A percentile compares a stretch with the other conserved stretches of the same genome.
phyloP scores from a whole-genome alignment of 2,888 invertebrate genomes.

The Orthonychiurus folsomi region DNA sequence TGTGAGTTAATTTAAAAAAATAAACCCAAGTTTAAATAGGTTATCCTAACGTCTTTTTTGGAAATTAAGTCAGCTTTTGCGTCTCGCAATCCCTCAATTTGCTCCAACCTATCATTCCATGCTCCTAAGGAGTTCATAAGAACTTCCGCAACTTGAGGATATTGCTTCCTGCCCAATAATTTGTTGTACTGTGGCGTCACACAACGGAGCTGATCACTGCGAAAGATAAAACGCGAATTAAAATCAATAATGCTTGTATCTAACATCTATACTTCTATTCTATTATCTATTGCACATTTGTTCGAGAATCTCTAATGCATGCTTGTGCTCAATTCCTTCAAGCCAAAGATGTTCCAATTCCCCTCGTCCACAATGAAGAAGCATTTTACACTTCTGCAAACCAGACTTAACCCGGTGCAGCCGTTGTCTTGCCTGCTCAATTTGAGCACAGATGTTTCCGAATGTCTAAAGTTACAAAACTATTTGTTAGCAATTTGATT shows the following conservation, averaged over 20 bases:
- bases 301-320: slow-evolving; percentile 75
- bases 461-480: slow-evolving; percentile 52
- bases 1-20: slow-evolving; percentile 4
- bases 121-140: slow-evolving; percentile 60
- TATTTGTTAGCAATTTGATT: background rate
- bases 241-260: slow-evolving; percentile 3
- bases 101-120: slow-evolving; percentile 63
- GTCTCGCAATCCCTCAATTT: slow-evolving; percentile 74
- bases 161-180: slow-evolving; percentile 63
- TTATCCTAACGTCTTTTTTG: slow-evolving; percentile 52
- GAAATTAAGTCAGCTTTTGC: slow-evolving; percentile 64
- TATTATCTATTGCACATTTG: slow-evolving; percentile 60
- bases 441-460: slow-evolving; percentile 62
- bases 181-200: slow-evolving; percentile 60
- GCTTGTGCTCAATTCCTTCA: slow-evolving; percentile 91
- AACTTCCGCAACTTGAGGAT: slow-evolving; percentile 74
- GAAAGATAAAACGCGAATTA: too few species aligned
- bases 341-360: slow-evolving; percentile 89
- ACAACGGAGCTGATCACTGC: slow-evolving; percentile 63
- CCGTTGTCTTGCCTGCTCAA: slow-evolving; percentile 66
- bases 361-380: slow-evolving; percentile 81
- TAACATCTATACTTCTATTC: background rate
- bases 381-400: slow-evolving; percentile 68
- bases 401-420: slow-evolving; percentile 71
- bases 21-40: background rate